Percentiles rank a stretch among this genome's conserved stretches.
Evolutionary conservation across 2,888 invertebrate species (phyloP).

Genomic region (Amiota communis): DNA sequence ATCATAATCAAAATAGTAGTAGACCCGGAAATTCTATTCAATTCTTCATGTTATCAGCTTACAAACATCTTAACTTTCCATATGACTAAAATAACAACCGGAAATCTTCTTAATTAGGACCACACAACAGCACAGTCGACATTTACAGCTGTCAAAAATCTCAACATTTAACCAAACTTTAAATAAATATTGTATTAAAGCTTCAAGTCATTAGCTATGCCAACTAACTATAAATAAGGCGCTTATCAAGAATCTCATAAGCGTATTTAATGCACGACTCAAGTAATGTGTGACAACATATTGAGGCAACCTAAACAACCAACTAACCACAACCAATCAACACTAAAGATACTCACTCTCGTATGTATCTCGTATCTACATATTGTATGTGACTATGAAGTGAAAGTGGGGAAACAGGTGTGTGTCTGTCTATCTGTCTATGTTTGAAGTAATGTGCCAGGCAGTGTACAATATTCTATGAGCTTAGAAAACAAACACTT

Average conservation of each 20-base stretch:
- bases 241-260: slow-evolving; percentile 56
- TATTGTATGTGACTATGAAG: background rate
- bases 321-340: slow-evolving; percentile 9
- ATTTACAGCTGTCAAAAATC: slow-evolving; percentile 8
- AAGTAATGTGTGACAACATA: background rate
- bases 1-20: background rate
- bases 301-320: background rate
- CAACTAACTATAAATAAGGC: slow-evolving; percentile 32
- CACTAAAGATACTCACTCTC: no score
- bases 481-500: slow-evolving; percentile 18
- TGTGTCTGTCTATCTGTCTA: background rate
- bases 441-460: slow-evolving; percentile 5
- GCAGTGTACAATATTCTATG: background rate
- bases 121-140: background rate
- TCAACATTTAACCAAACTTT: slow-evolving; percentile 7
- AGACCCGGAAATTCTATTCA: background rate
- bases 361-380: background rate
- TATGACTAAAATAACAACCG: background rate
- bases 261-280: slow-evolving; percentile 44
- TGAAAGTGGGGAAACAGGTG: background rate
- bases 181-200: background rate
- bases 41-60: no score
- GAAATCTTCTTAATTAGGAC: background rate
- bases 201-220: slow-evolving; percentile 18
- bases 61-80: no score